Evolutionary conservation across 2,797 vertebrate genomes (phyloP).

Genomic region (Liasis olivaceus): DNA sequence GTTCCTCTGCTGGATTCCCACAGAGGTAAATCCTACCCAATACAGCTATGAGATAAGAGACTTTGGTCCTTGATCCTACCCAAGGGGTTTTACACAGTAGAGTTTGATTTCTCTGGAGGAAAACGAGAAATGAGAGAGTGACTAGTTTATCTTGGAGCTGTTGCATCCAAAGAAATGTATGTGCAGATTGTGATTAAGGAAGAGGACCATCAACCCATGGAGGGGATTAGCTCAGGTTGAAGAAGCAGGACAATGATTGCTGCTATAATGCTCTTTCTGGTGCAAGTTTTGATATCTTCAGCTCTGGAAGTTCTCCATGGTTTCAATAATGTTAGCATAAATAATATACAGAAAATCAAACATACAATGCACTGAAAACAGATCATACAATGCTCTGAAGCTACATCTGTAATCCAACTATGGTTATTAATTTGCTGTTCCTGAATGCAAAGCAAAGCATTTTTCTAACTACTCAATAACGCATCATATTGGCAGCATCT

Average conservation of each 20-base stretch:
- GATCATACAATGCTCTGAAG: neutral
- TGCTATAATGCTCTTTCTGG: neutral
- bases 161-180: neutral
- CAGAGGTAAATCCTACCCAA: neutral
- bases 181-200: neutral
- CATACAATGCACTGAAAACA: neutral
- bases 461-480: neutral
- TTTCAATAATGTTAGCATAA: neutral
- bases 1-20: neutral
- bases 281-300: constrained; percentile 9
- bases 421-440: neutral
- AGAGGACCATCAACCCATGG: neutral
- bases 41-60: neutral
- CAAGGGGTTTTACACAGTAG: constrained; percentile 3
- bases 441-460: neutral
- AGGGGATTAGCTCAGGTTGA: neutral
- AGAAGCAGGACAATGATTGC: neutral
- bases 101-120: neutral
- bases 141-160: neutral
- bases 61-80: constrained; percentile 3
- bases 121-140: neutral
- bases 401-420: neutral
- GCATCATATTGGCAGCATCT: neutral
- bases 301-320: constrained; percentile 15
- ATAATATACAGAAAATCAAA: neutral